Conservation (phyloP, 2,113 vertebrate genomes). For the Eulacestoma nigropectus region DNA sequence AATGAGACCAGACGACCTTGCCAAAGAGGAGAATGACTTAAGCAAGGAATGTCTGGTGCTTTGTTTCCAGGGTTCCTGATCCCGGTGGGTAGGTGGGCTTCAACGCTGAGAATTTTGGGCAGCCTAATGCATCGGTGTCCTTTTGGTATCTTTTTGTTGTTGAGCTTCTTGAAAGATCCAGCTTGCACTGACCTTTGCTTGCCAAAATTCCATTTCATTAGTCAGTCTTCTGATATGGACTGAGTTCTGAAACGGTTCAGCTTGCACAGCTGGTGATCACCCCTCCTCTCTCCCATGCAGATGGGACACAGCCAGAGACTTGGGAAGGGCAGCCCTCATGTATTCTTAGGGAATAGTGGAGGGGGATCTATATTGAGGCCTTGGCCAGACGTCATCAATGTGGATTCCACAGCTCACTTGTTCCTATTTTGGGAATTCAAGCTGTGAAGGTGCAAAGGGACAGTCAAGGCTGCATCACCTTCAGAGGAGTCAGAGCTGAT, state of each 20-base stretch:
- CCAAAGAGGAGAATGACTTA: not conserved
- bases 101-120: not conserved
- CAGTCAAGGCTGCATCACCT: not conserved
- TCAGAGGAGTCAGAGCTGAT: not conserved
- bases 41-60: not conserved
- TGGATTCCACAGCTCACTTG: not conserved
- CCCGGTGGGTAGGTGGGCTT: not conserved
- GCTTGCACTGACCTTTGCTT: not conserved
- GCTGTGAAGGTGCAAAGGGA: not conserved
- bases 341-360: rapidly evolving
- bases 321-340: not conserved
- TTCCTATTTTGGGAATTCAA: not conserved
- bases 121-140: not conserved
- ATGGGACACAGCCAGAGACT: rapidly evolving
- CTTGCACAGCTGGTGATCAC: not conserved
- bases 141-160: not conserved
- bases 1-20: not conserved
- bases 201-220: not conserved
- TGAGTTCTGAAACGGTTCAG: not conserved
- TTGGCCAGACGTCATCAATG: not conserved
- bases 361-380: not conserved
- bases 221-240: not conserved
- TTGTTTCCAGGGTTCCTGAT: not conserved
- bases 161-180: not conserved
- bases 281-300: not conserved